phyloP scores from a whole-genome alignment of 2,888 invertebrate genomes.

The Microlaimidae sp. region DNA sequence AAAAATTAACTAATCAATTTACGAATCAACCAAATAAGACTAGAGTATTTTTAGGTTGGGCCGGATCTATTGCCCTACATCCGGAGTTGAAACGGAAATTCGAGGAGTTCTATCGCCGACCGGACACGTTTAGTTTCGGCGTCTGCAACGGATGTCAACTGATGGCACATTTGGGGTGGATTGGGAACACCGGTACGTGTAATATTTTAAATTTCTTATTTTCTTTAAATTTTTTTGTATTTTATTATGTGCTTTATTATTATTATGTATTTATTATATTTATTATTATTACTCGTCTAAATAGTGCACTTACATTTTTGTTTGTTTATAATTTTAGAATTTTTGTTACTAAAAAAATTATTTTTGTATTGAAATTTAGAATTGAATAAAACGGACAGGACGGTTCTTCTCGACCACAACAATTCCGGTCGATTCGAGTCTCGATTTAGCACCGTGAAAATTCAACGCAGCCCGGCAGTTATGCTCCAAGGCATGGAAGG shows the following conservation, averaged over 20 bases:
- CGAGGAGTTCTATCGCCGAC: slow-evolving; percentile 49
- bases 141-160: slow-evolving; percentile 98
- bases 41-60: slow-evolving; percentile 61
- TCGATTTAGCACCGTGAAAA: slow-evolving; percentile 57
- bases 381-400: not conserved
- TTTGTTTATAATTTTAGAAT: no score
- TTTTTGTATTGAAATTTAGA: no score
- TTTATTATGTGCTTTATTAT: no score
- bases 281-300: not conserved
- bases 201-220: not conserved
- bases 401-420: slow-evolving; percentile 54
- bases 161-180: slow-evolving; percentile 80
- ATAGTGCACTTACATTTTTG: not conserved
- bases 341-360: no score
- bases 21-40: not conserved
- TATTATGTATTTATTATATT: no score
- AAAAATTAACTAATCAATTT: no score
- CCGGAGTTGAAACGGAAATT: slow-evolving; percentile 57
- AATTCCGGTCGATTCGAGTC: slow-evolving; percentile 71
- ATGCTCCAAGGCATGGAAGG: slow-evolving; percentile 78
- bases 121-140: slow-evolving; percentile 79
- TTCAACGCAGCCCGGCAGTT: slow-evolving; percentile 52
- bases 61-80: slow-evolving; percentile 70
- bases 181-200: slow-evolving; percentile 36
- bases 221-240: no score